phyloP scores from a whole-genome alignment of 2,113 vertebrate species.

The Halcyon malimbica region DNA sequence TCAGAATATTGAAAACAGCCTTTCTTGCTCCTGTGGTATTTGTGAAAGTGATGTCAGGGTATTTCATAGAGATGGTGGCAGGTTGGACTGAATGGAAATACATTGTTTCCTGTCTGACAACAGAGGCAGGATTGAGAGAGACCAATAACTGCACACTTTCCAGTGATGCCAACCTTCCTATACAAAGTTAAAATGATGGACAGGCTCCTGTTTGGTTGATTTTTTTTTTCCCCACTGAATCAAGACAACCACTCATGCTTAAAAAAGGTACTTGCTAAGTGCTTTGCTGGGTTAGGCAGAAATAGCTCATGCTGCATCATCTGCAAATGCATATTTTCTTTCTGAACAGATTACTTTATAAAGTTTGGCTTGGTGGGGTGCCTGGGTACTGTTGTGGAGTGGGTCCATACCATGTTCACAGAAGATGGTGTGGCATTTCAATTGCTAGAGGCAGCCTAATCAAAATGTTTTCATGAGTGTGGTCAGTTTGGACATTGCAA shows the following conservation, averaged over 20 bases:
- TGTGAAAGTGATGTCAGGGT: neutral
- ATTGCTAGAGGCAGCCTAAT: neutral
- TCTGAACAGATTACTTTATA: neutral
- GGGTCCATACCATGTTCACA: neutral
- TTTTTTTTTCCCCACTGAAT: neutral
- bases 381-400: neutral
- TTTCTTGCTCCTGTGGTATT: neutral
- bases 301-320: neutral
- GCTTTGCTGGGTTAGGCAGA: neutral
- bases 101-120: neutral
- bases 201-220: neutral
- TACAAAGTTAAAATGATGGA: neutral
- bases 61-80: fast-evolving
- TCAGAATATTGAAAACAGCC: neutral
- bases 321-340: neutral
- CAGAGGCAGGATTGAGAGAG: neutral
- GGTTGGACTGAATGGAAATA: neutral
- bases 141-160: neutral
- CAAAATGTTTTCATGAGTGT: neutral
- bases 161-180: neutral
- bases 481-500: neutral
- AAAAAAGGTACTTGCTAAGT: neutral
- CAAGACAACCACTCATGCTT: neutral
- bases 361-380: neutral
- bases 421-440: neutral